Base-by-base conservation (phyloP, 2,888 invertebrate species). In the Epirrhoe tristata region DNA sequence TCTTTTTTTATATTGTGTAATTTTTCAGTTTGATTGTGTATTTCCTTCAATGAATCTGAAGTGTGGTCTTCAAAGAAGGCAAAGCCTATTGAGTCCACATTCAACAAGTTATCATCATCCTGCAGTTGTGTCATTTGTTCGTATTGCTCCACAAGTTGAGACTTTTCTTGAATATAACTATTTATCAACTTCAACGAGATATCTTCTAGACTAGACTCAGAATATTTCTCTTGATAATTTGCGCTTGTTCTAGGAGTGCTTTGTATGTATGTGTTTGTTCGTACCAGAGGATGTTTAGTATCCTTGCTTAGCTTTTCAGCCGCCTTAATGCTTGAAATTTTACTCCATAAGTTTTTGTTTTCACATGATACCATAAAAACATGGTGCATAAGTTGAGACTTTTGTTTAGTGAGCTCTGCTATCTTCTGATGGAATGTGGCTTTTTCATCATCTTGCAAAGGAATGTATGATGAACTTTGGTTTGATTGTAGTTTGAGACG, bases 331-430 rank as follows among this genome's bases (percentile, higher is more conserved):
- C 94, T 94, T 5, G 96, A 95, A 63, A 97, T 91, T 78, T 96
- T 95, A 64, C 94, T 95, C 97, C 97, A 97, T 51, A 97, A 87
- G 73, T 96, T 96, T 78, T 96, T 95, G 83, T 97, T 97, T 85
- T 97, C 97, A 76, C 95, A 95, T 3, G 97, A 96, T 8, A 97
- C 97, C 96, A 97, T 97, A 76, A 95, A 95, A 36, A 97, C 94
- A 80, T 97, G 97, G 81, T 96, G 96, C 76, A 95, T 94, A 0
- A 97, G 88, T 80, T 97, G 97, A 0, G 95, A 95, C 80, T 97
- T 97, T 81, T 97, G 96, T 77, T 96, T 96, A 12, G 94, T 95
- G 63, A 97, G 88, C 70, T 96, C 96, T 17, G 95, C 95, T 24
- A 97, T 93, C 84, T 95, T 95, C 72, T 94, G 94, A 68, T 95